Base-by-base conservation (phyloP, 2,113 vertebrate species). In the Cyprinus carpio region DNA sequence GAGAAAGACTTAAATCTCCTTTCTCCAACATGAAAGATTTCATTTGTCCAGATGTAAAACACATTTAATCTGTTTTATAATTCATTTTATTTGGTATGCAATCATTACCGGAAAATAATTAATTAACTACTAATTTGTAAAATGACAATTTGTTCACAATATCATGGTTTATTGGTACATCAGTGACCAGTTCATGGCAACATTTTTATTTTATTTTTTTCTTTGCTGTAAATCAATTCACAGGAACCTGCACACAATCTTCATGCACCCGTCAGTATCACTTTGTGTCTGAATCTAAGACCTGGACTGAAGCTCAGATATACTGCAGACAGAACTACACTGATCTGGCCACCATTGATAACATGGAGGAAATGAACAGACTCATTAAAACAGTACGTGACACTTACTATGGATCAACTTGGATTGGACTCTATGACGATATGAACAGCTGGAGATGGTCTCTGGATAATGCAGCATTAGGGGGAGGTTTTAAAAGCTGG, bases 311-410 rank as follows among this genome's bases (percentile, higher is more conserved):
- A 71, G 85, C 85, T 43, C 81, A 83, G 81, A 78, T 8, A 25
- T 79, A 83, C 81, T 87, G 85, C 62, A 87, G 85, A 83, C 6
- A 71, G 86, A n/a, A n/a, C n/a, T n/a, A n/a, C n/a, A n/a, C n/a
- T n/a, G n/a, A n/a, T n/a, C n/a, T n/a, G n/a, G n/a, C 86, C 34
- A 87, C 81, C 40, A 29, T 87, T 76, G 69, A 81, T 51, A 60
- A 80, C 75, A 84, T 60, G 75, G 75, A 49, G 5, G 86, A 87
- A 7, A 79, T 72, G 54, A 67, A 13, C 2, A 67, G 4, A 0
- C 13, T 84, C 2, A 31, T 75, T 54, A 77, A 75, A 4, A 54
- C 75, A 75, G 43, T 64, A 16, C 11, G 12, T 9, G 51, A 54
- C 4, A 64, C 20, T 29, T 83, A 72, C 43, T 37, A 12, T 37